Base-by-base conservation (phyloP, 1,140 invertebrate genomes). In the Saccostrea cuccullata region DNA sequence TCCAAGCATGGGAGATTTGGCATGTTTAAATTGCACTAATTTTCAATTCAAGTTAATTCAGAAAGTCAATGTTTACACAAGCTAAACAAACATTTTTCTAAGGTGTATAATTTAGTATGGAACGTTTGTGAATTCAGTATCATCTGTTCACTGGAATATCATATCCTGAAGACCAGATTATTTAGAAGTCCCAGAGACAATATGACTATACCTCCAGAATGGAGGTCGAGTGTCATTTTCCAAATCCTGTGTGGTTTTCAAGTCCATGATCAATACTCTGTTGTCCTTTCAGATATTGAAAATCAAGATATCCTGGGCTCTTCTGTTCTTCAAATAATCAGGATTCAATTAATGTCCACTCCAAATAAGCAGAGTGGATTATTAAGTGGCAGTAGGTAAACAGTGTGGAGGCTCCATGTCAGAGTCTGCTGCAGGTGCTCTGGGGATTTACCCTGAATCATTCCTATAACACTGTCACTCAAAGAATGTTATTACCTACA, bases 211-310 rank as follows among this genome's bases (percentile, higher is more conserved):
- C 26, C 26, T 17, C 70, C 30, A 77, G 70, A 77, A 77, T 77
- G 11, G 70, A 30, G 70, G 70, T 77, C 70, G 36, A 77, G 70
- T 77, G 26, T 36, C 70, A 77, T 23, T 11, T 30, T 77, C 13
- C 11, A 15, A 77, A 77, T 9, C 70, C 70, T 77, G 70, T 77
- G 15, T 77, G 70, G 23, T 77, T 77, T 36, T 77, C 26, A 26
- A 77, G 70, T 77, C 30, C 23, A 15, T 77, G 70, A 77, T 77
- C 70, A 77, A 77, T 77, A 77, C 70, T 4, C 30, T 77, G 70
- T 77, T 77, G 70, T 77, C 70, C 70, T 77, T 77, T 77, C 70
- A 77, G 70, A 77, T 77, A 77, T 77, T 77, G 70, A 77, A 77
- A 77, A 77, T 77, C 70, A 77, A 40, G 70, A 77, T 77, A 77